Base-by-base conservation (phyloP, 1,140 invertebrate species). In the Coelopa frigida region DNA sequence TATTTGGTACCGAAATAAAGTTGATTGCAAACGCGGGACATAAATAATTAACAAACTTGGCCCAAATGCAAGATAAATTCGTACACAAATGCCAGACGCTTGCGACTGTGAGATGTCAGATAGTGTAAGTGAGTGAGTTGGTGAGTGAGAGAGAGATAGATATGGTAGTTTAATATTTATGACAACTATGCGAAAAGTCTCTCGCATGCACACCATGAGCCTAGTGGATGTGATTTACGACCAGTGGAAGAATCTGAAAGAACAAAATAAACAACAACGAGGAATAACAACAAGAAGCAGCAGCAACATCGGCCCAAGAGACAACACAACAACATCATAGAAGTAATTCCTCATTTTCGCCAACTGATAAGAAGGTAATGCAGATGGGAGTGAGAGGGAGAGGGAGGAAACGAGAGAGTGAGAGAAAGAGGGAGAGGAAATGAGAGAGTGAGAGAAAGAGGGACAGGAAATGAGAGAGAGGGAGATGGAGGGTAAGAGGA, bases 131-230 rank as follows among this genome's bases (percentile, higher is more conserved):
- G n/a, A n/a, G n/a, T n/a, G n/a, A n/a, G n/a, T n/a, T 44, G 29
- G 32, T 5, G 21, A 56, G 52, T 53, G 54, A 58, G 51, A 57
- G 29, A n/a, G 23, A 52, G 51, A 55, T 50, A 53, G 59, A 62
- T 64, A 64, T 62, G 58, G 61, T 64, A 59, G 57, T 62, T 58
- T 64, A 65, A 65, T 65, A 65, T 65, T 65, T 65, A 65, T 65
- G 62, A 65, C 61, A 62, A 43, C 29, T 20, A 33, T 14, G 37
- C 14, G 20, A 39, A 14, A 14, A 18, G 24, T 39, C 15, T 14
- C 15, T 18, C 15, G 3, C 37, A 49, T 59, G 50, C 44, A 48
- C 52, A 46, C 45, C 40, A 46, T 35, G 37, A 49, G 32, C 41
- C 44, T 49, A 51, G 54, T 56, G 56, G 52, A 50, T 52, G 56